Evolutionary conservation across 2,797 vertebrate genomes (phyloP).

Genomic region (Buceros bicornis): DNA sequence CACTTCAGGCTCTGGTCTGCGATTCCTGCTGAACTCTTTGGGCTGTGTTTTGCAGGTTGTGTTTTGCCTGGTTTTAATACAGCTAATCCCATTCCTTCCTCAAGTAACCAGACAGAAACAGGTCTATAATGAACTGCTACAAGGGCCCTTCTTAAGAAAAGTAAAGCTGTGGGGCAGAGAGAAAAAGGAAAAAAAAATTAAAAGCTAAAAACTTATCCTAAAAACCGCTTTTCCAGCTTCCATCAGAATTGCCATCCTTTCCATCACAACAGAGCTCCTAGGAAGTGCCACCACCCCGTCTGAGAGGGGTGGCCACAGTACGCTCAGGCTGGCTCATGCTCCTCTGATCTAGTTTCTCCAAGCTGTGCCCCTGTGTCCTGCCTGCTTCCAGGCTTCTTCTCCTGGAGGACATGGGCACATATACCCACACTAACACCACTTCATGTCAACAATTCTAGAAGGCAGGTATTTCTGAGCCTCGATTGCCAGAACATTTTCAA

Average conservation of each 20-base stretch:
- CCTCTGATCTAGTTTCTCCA: neutral
- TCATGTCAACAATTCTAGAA: neutral
- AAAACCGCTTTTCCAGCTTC: neutral
- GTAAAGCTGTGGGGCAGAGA: accelerated
- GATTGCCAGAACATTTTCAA: neutral
- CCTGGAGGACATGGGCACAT: neutral
- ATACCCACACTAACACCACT: neutral
- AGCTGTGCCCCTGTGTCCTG: neutral
- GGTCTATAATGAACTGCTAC: neutral
- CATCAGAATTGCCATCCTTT: neutral
- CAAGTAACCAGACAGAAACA: neutral
- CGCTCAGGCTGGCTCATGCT: neutral
- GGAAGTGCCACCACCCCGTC: neutral
- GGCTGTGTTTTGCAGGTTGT: neutral
- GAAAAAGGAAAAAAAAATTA: neutral
- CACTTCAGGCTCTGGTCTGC: neutral
- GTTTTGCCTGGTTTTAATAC: neutral
- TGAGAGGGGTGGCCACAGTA: neutral
- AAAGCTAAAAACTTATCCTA: neutral
- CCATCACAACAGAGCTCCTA: neutral
- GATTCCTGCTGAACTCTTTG: neutral
- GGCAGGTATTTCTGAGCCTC: neutral
- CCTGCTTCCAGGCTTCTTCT: neutral
- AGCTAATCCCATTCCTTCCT: neutral
- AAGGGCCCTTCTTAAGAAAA: neutral